Evolutionary conservation across 2,888 invertebrate genomes (phyloP).

Genomic region (Gortyna flavago): DNA sequence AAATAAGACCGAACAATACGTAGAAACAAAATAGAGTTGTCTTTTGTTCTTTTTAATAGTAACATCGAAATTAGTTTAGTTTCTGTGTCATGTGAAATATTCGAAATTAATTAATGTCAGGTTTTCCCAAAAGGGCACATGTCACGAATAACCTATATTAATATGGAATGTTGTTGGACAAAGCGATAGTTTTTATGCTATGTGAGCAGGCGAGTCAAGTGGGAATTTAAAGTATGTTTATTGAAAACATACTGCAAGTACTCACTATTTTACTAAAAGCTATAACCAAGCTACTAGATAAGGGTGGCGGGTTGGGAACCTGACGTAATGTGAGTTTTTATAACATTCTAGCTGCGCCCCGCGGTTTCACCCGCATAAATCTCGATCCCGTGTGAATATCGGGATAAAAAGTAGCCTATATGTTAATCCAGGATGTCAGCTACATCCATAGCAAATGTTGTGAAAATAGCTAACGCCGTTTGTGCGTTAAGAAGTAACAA

Average conservation of each 20-base stretch:
- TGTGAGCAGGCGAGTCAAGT: constrained; percentile 35
- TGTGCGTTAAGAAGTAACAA: too few species aligned
- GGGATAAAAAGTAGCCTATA: too few species aligned
- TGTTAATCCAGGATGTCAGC: too few species aligned
- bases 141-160: constrained; percentile 41
- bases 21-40: neutral
- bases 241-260: constrained; percentile 5
- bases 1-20: constrained; percentile 13
- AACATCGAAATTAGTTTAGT: constrained; percentile 35
- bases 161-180: constrained; percentile 8
- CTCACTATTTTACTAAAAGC: neutral
- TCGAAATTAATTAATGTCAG: constrained; percentile 47
- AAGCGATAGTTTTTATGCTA: constrained; percentile 28
- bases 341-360: too few species aligned
- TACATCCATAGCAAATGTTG: too few species aligned
- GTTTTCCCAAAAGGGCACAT: constrained; percentile 26
- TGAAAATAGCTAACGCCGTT: too few species aligned
- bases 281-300: neutral
- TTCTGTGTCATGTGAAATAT: constrained; percentile 40
- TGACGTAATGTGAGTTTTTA: neutral
- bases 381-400: too few species aligned
- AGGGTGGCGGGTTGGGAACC: neutral
- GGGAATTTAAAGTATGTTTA: constrained; percentile 26
- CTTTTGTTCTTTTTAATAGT: constrained; percentile 30
- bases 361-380: too few species aligned